Evolutionary conservation across 1,140 invertebrate genomes (phyloP).

Genomic region (Zaprionus capensis): DNA sequence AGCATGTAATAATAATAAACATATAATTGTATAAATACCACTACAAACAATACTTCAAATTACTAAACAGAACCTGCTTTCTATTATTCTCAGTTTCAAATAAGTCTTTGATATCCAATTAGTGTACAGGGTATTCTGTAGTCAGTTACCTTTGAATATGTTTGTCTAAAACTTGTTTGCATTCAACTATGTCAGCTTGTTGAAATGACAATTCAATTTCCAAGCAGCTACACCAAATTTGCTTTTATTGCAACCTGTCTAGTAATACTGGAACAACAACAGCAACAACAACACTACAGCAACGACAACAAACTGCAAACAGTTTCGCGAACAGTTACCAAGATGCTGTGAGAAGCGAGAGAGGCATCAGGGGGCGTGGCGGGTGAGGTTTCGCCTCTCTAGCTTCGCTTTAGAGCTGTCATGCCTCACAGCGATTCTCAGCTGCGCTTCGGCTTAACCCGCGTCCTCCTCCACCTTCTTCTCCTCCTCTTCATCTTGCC

Average conservation of each 20-base stretch:
- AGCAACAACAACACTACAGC: neutral
- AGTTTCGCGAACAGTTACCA: conserved; percentile 2
- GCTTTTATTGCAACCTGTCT: conserved; percentile 5
- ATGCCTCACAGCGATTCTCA: neutral
- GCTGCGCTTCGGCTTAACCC: neutral
- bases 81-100: neutral
- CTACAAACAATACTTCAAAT: neutral
- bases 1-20: no score
- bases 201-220: conserved; percentile 7
- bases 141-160: neutral
- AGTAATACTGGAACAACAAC: neutral
- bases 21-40: no score
- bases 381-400: neutral
- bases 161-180: neutral
- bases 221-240: conserved; percentile 1
- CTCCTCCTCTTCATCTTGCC: neutral
- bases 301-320: neutral
- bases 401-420: neutral
- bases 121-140: neutral
- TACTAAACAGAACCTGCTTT: neutral
- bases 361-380: neutral
- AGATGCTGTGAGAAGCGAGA: neutral
- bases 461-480: neutral
- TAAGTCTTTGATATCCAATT: neutral
- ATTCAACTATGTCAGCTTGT: neutral